These are phyloP conservation scores for Boleophthalmus pectinirostris DNA, from an alignment of 2,113 vertebrate species.

Conservation along the genomic window DNA sequence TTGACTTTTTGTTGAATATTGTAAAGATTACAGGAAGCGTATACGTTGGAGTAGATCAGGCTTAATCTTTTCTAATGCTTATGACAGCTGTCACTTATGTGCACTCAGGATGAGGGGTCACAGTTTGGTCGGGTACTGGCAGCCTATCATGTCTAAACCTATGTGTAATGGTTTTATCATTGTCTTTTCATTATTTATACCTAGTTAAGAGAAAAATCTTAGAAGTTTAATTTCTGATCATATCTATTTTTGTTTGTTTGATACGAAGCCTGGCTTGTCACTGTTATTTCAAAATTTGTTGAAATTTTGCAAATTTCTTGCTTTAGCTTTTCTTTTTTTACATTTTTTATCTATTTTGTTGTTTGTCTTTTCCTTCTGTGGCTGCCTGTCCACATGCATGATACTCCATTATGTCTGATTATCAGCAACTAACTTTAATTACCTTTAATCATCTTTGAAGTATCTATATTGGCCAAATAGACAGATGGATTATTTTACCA, in stretches of 20 bases:
- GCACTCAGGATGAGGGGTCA: constrained; percentile 38
- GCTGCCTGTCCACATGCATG: too few relatives aligned
- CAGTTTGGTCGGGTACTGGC: constrained; percentile 33
- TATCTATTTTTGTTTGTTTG: neutral
- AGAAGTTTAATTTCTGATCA: neutral
- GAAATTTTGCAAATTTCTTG: too few relatives aligned
- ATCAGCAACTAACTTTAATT: too few relatives aligned
- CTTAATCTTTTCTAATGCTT: constrained; percentile 65
- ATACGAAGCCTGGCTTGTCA: too few relatives aligned
- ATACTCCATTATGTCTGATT: too few relatives aligned
- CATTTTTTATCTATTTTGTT: too few relatives aligned
- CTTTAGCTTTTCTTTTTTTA: too few relatives aligned
- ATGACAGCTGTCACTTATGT: constrained; percentile 68
- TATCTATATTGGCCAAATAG: too few relatives aligned
- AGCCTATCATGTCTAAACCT: constrained; percentile 19
- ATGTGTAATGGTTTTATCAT: constrained; percentile 13
- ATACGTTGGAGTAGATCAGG: constrained; percentile 49
- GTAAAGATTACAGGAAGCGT: constrained; percentile 61
- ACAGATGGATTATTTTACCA: too few relatives aligned
- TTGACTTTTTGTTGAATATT: constrained; percentile 39
- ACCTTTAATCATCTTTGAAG: too few relatives aligned
- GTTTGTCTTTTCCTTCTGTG: too few relatives aligned
- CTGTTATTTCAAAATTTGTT: too few relatives aligned
- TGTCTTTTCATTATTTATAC: neutral
- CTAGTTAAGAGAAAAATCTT: neutral